Base-by-base conservation (phyloP, 2,797 vertebrate genomes). In the Gobionotothen gibberifrons region DNA sequence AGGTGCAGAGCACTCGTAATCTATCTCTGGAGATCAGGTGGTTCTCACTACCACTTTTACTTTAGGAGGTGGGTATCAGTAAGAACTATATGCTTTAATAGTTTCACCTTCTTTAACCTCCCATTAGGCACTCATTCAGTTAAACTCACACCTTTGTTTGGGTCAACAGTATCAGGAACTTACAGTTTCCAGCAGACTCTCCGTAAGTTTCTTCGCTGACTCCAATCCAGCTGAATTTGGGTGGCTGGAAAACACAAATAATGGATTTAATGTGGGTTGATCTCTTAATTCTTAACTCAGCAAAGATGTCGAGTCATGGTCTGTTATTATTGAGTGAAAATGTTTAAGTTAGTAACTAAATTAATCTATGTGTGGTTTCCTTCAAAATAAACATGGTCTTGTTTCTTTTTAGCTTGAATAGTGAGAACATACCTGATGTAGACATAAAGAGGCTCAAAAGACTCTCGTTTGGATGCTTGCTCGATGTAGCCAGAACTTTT, bases 401-500 rank as follows among this genome's bases (percentile, higher is more conserved):
- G 10, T 32, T 55, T 29, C 43, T 15, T 7, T 7, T 12, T 22
- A 47, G 22, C 9, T 48, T 0, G n/a, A 48, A 8, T 8, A 57
- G n/a, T 8, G 5, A 57, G 5, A 53, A 71, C 52, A n/a, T 78
- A 96, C 95, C 95, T 95, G 84, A 96, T 95, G 88, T 96, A 95
- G 46, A 95, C 91, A 47, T 96, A 95, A 68, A 96, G 93, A 5
- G 94, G 95, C 85, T 96, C 95, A 74, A 95, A 96, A 9, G 95
- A 95, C 79, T 96, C 95, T 56, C 95, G 84, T 66, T 94, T 93
- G 0, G 95, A 96, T 4, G 95, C 95, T 84, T 95, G 95, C 75
- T 96, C 95, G 22, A 95, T 95, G 91, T 95, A 95, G n/a, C 95
- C 95, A 0, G 95, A 96, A 1, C 87, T 86, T 77, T 95, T 94